phyloP scores from a whole-genome alignment of 2,113 vertebrate species.

The Gallinago media region DNA sequence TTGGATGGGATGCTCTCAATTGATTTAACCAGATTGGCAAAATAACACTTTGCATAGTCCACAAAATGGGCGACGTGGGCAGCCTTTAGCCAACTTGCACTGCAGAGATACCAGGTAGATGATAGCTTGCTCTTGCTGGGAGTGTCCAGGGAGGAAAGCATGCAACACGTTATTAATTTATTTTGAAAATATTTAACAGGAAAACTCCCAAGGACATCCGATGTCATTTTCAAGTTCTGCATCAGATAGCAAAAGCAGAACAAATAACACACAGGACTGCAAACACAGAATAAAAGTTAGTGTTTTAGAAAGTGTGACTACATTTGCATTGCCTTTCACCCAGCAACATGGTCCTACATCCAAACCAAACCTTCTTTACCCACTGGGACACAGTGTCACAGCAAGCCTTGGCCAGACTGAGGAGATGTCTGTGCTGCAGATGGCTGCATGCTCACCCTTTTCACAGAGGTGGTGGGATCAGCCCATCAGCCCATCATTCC shows the following conservation, averaged over 20 bases:
- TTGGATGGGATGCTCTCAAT: neutral
- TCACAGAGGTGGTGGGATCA: neutral
- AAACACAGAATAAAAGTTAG: neutral
- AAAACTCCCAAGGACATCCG: slow-evolving; percentile 9
- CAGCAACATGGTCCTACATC: neutral
- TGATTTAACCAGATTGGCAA: neutral
- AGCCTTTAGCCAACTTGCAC: slow-evolving; percentile 1
- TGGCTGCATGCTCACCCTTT: neutral
- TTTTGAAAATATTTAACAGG: slow-evolving; percentile 27
- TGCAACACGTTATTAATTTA: neutral
- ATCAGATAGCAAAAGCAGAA: neutral
- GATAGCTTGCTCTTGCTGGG: neutral
- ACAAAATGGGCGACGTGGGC: neutral
- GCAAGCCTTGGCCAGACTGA: neutral
- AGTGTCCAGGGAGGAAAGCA: neutral
- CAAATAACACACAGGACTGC: neutral
- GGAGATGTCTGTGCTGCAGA: neutral
- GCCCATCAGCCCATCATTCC: neutral
- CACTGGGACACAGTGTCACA: neutral
- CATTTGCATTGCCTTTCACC: neutral
- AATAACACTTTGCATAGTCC: neutral
- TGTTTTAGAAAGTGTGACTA: neutral
- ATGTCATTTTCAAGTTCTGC: slow-evolving; percentile 9
- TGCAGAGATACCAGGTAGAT: neutral
- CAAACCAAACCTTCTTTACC: neutral